A percentile compares a stretch with the other conserved stretches of the same genome.
Evolutionary conservation across 2,888 invertebrate species (phyloP).

Genomic region (Sminthurides aquaticus): DNA sequence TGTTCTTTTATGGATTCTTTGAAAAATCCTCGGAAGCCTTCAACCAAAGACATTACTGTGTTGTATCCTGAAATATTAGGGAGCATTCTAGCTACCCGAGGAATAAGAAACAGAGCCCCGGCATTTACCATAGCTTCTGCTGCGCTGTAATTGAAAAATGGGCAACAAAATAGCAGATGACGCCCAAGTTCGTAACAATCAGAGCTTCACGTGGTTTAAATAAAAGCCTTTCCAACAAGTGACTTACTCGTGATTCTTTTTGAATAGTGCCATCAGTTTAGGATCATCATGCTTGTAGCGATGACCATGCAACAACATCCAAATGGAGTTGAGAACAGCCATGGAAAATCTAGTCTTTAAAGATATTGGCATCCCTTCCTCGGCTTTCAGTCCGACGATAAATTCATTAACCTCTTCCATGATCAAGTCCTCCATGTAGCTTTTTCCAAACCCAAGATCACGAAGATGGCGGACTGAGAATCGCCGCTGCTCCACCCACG

Average conservation of each 20-base stretch:
- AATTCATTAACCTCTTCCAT: conserved; percentile 15
- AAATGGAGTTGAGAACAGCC: conserved; percentile 1
- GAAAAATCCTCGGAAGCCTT: not conserved
- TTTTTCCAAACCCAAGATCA: conserved; percentile 12
- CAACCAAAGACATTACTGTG: not conserved
- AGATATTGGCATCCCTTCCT: not conserved
- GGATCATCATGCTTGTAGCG: conserved; percentile 4
- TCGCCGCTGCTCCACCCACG: conserved; percentile 2
- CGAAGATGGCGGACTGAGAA: not conserved
- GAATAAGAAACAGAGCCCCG: not conserved
- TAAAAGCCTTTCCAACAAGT: not conserved
- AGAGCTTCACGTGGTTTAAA: not conserved
- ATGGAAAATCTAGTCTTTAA: not conserved
- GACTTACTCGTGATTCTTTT: not conserved
- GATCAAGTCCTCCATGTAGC: conserved; percentile 4
- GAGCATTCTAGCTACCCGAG: not conserved
- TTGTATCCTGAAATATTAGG: conserved; percentile 3
- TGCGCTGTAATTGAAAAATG: not conserved
- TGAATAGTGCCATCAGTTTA: not conserved
- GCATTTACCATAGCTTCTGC: not conserved
- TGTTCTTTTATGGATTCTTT: not conserved
- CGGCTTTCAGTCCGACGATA: not conserved
- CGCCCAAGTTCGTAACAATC: too few species aligned
- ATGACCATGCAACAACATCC: not conserved
- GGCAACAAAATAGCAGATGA: not conserved